phyloP scores from a whole-genome alignment of 1,140 invertebrate species.

The Drosophila lacertosa region DNA sequence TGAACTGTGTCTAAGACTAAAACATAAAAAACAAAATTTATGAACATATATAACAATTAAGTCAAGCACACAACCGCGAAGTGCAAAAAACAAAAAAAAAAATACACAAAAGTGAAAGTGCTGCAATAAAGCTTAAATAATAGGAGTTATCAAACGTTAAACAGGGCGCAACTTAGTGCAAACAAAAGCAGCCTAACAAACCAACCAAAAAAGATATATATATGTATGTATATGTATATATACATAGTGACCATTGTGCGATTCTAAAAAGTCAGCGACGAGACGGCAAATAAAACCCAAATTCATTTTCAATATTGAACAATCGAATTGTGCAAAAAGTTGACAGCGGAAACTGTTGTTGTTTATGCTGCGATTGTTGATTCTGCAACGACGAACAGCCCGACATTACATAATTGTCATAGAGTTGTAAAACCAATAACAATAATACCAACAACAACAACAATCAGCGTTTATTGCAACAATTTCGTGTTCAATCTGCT shows the following conservation, averaged over 20 bases:
- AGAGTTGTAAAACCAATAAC: constrained; percentile 58
- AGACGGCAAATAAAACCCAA: constrained; percentile 38
- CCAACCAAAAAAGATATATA: constrained; percentile 1
- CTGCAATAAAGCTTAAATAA: constrained; percentile 49
- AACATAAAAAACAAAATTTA: constrained; percentile 22
- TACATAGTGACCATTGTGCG: constrained; percentile 67
- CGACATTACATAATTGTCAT: constrained; percentile 78
- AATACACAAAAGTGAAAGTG: constrained; percentile 53
- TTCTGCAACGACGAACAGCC: constrained; percentile 58
- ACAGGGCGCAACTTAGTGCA: constrained; percentile 34
- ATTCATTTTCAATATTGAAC: constrained; percentile 41
- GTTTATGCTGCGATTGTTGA: constrained; percentile 61
- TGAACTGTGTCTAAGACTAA: constrained; percentile 11
- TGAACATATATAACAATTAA: constrained; percentile 6
- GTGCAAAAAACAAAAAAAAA: constrained; percentile 22
- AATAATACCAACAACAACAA: constrained; percentile 47
- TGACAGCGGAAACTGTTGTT: constrained; percentile 64
- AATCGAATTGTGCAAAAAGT: constrained; percentile 63
- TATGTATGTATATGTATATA: constrained; percentile 7
- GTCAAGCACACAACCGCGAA: constrained; percentile 27
- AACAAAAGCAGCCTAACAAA: constrained; percentile 50
- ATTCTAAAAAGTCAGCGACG: constrained; percentile 58
- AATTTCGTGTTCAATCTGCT: constrained; percentile 74
- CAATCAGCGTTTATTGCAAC: constrained; percentile 76
- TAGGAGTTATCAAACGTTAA: constrained; percentile 41